Evolutionary conservation across 2,888 invertebrate genomes (phyloP).

Genomic region (Monochamus alternatus): DNA sequence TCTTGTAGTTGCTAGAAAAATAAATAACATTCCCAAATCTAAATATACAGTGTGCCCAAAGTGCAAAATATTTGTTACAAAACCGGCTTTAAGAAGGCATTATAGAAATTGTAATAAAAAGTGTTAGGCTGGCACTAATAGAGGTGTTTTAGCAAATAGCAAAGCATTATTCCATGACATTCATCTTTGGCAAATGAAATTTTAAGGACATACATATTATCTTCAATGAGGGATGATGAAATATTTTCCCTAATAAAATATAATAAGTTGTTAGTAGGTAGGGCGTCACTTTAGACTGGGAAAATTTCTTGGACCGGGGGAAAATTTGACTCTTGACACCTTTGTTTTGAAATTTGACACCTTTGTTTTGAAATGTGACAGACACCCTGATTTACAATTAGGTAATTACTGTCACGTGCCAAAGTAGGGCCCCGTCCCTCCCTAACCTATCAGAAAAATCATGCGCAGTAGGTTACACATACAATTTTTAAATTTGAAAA

Average conservation of each 20-base stretch:
- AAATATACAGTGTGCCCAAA: neutral
- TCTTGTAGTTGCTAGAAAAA: neutral
- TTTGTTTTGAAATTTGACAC: too few relatives aligned
- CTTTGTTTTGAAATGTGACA: too few relatives aligned
- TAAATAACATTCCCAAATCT: neutral
- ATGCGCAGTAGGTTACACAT: too few relatives aligned
- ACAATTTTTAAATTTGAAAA: too few relatives aligned
- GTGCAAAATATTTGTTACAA: neutral
- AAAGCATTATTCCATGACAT: neutral
- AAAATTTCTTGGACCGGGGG: too few relatives aligned
- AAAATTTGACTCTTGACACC: too few relatives aligned
- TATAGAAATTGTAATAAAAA: neutral
- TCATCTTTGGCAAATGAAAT: neutral
- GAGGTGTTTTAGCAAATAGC: neutral
- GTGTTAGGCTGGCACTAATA: neutral
- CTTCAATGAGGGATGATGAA: constrained; percentile 3
- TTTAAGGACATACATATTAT: neutral
- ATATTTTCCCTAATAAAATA: neutral
- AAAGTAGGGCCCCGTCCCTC: too few relatives aligned
- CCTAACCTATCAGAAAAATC: too few relatives aligned
- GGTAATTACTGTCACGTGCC: too few relatives aligned
- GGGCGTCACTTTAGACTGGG: too few relatives aligned
- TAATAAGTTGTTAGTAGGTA: constrained; percentile 14
- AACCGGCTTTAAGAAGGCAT: constrained; percentile 6
- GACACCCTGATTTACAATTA: too few relatives aligned